Evolutionary conservation across 2,113 vertebrate species (phyloP).

Genomic region (Istiophorus platypterus): DNA sequence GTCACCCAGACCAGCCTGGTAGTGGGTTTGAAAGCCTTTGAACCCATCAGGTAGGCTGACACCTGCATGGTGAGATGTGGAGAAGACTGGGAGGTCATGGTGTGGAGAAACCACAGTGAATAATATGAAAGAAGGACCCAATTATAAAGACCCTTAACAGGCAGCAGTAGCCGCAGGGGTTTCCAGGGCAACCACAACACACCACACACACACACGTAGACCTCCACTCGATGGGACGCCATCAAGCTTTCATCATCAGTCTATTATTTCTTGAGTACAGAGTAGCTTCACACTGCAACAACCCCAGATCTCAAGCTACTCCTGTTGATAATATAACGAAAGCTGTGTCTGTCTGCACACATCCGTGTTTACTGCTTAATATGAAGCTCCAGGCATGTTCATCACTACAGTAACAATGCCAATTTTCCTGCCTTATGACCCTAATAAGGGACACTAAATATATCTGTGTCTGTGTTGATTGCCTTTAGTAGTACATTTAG

Average conservation of each 20-base stretch:
- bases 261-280: slow-evolving; percentile 77
- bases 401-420: slow-evolving; percentile 23
- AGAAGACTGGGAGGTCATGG: slow-evolving; percentile 68
- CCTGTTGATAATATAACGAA: slow-evolving; percentile 69
- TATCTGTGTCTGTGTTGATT: slow-evolving; percentile 35
- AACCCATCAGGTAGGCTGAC: slow-evolving; percentile 77
- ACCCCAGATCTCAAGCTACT: slow-evolving; percentile 56
- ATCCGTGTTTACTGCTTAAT: slow-evolving; percentile 42
- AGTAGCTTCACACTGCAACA: slow-evolving; percentile 56
- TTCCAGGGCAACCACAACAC: slow-evolving; percentile 79
- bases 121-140: slow-evolving; percentile 83
- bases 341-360: slow-evolving; percentile 56
- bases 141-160: slow-evolving; percentile 84
- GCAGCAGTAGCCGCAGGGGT: slow-evolving; percentile 74
- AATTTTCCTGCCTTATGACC: slow-evolving; percentile 2
- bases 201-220: slow-evolving; percentile 43
- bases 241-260: slow-evolving; percentile 78
- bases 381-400: slow-evolving; percentile 31
- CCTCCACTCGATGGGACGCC: slow-evolving; percentile 68
- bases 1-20: slow-evolving; percentile 32
- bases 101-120: slow-evolving; percentile 65
- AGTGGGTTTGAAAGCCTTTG: slow-evolving; percentile 74
- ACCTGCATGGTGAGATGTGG: slow-evolving; percentile 63
- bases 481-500: slow-evolving; percentile 17
- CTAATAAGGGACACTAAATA: slow-evolving; percentile 36